Evolutionary conservation across 1,140 invertebrate species (phyloP), one percentile per base, ranked within the genome.

Genomic region (Nixonia krombeini): DNA sequence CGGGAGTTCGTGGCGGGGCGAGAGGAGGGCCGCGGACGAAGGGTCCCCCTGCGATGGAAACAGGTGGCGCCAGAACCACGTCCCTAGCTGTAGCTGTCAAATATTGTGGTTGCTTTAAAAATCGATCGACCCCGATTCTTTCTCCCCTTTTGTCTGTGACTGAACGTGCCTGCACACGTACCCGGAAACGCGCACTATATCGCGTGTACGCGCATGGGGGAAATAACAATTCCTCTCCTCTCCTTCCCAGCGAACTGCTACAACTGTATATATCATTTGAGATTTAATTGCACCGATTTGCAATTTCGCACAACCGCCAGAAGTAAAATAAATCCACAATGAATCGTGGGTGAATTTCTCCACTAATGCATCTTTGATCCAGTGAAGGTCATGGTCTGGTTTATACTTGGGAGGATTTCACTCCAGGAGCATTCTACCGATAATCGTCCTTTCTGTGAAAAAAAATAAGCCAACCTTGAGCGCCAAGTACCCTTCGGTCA

Each of bases 81-180:
- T 46, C 62, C 56, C 72, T 75, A 70, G 62, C 72, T 80, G 74
- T 81, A 78, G 69, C 79, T 79, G 80, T 83, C 81, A 80, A 82
- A 83, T 82, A 83, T 83, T 83, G 81, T 73, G 81, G 80, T 81
- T 72, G 72, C 79, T 81, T 83, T 81, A 77, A 77, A 83, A 83
- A 83, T 83, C 82, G 80, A 84, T 83, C 79, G 74, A 42, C 56
- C 58, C 65, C 75, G 53, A 76, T 79, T 75, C 57, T 44, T 72
- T 68, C 23, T 64, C 35, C 61, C 63, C 64, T 44, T 18, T 16
- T 45, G 42, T 45, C 15, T 16, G 26, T 29, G 45, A 62, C n/a
- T n/a, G 59, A 55, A 56, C 55, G 67, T 70, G 67, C 45, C 33
- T 49, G 12, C 52, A 50, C 38, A 62, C 35, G 17, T 35, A 40